Evolutionary conservation across 2,113 vertebrate genomes (phyloP), one percentile per base, ranked within the genome.

Genomic region (Petromus typicus): DNA sequence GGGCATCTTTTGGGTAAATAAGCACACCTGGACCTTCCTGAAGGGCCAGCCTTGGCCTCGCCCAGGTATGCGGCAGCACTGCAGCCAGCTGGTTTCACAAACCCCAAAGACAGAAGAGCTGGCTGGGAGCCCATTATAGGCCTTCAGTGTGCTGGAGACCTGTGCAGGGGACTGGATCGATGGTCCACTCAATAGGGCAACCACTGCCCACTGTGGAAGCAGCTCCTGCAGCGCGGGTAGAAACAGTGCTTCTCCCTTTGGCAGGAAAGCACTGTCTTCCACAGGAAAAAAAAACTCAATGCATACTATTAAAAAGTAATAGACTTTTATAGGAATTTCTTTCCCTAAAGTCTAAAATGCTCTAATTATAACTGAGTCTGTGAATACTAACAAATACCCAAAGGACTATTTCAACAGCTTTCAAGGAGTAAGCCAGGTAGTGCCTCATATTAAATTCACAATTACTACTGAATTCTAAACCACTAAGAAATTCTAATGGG

Each of bases 281-380:
- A 67, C 54, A 27, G 40, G 27, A 23, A 32, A 75, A 75, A 45
- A 90, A 86, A 48, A 56, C 32, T 54, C 7, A 51, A 54, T 16
- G 79, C 32, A 37, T 25, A n/a, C 23, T 86, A 93, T 75, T 95
- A 82, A 93, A 95, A 94, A 67, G 18, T 57, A 37, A n/a, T 12
- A 3, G 8, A 18, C 27, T 18, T 71, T 69, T 45, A 54, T 20
- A 86, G 63, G 40, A 25, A 86, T 78, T 73, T 79, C 43, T 40
- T 89, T 66, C 66, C 25, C 11, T 12, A 54, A 78, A 94, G 61
- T 32, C 59, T 67, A 91, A 57, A 78, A 54, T 57, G 17, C 32
- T 34, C n/a, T 87, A 30, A 59, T 61, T 88, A 45, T 7, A 91
- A 48, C 3, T 0, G 64, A 56, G 25, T 45, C n/a, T 40, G 81